Evolutionary conservation across 2,797 vertebrate species (phyloP), one percentile per base, ranked within the genome.

Genomic region (Melanotaenia parkinsoni): DNA sequence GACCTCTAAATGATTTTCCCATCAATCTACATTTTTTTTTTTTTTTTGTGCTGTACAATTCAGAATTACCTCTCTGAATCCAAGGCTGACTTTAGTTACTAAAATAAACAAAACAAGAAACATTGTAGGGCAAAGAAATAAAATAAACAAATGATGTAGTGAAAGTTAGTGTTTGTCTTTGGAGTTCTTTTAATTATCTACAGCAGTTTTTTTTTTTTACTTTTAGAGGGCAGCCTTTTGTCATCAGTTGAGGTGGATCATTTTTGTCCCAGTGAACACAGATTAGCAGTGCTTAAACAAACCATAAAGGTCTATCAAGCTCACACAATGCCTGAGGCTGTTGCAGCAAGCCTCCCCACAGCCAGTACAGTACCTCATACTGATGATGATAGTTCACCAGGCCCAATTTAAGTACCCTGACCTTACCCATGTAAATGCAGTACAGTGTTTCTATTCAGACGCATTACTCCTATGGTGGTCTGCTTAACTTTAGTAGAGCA

Each of bases 61-160:
- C 77, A 88, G 68, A 90, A 87, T 91, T 85, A 92, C 92, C 93
- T 93, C 92, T 89, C 88, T 80, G 85, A 93, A 91, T 86, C 88
- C 80, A 90, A 87, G 83, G 90, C 92, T 93, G 89, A 91, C 78
- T 79, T 90, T 90, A 92, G 81, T 86, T 81, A 84, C 88, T 90
- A 22, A 50, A 86, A 89, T 89, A 92, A 87, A 56, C 53, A 2
- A 83, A 18, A 16, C 89, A 90, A 87, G 89, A 92, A 88, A 56
- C 51, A 2, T 84, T 77, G 67, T 89, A 86, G 88, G 84, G 75
- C 45, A 81, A 86, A 88, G 58, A 4, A 73, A 72, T 70, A 40
- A 72, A 85, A 76, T 83, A 83, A 88, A 83, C 77, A 76, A 83
- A 80, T 77, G 33, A 74, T 70, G 51, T 86, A 89, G 88, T 86